Percentiles rank a stretch among this genome's conserved stretches.
These are phyloP conservation scores for Cerastoderma edule DNA, from an alignment of 2,888 invertebrate genomes.

Conservation along the genomic window DNA sequence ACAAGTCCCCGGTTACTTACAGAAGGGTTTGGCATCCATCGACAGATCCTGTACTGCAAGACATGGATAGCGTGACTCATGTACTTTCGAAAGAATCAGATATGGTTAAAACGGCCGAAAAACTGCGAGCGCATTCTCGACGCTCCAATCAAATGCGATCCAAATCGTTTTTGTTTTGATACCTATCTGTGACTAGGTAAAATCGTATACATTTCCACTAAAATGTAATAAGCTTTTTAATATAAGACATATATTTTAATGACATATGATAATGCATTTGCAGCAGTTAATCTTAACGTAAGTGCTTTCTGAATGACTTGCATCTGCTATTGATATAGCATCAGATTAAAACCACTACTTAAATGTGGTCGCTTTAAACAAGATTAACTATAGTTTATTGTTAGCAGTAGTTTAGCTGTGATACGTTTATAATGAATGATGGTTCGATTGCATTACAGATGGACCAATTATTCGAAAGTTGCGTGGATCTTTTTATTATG, in stretches of 20 bases:
- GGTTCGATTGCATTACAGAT: too few relatives aligned
- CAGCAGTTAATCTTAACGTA: neutral
- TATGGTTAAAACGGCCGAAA: neutral
- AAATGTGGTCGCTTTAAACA: too few relatives aligned
- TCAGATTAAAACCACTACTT: neutral
- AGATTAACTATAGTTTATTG: too few relatives aligned
- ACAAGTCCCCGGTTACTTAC: neutral
- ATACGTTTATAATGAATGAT: too few relatives aligned
- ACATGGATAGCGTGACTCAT: neutral
- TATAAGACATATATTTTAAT: too few relatives aligned
- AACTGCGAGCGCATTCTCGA: neutral
- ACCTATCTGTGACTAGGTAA: too few relatives aligned
- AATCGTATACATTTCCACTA: neutral
- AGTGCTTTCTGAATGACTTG: neutral
- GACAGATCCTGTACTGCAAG: neutral
- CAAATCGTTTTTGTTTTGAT: neutral
- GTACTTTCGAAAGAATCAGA: neutral
- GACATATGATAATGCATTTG: neutral
- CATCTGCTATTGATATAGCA: neutral
- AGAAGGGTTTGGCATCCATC: neutral
- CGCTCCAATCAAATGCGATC: slow-evolving; percentile 14
- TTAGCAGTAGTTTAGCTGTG: too few relatives aligned
- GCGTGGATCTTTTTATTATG: too few relatives aligned
- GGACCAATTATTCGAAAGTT: too few relatives aligned
- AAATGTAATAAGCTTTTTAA: neutral